Evolutionary conservation across 2,888 invertebrate genomes (phyloP).

Genomic region (Tholera decimalis): DNA sequence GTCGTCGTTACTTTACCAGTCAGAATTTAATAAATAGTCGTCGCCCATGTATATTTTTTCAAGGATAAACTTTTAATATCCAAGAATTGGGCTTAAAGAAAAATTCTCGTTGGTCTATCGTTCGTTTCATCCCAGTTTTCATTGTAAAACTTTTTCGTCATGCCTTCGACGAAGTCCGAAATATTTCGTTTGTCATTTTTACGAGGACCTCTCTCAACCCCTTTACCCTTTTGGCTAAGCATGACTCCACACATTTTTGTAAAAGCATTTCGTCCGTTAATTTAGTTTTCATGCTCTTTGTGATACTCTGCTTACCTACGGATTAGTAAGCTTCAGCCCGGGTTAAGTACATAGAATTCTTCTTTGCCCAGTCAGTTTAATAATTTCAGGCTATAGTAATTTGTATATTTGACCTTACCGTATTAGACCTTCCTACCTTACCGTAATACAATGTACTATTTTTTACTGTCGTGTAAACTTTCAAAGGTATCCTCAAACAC

Average conservation of each 20-base stretch:
- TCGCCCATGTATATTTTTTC: no score
- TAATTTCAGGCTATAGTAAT: background rate
- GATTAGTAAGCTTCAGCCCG: background rate
- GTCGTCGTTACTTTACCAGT: no score
- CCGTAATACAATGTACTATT: no score
- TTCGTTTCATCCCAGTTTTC: slow-evolving; percentile 41
- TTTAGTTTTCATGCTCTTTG: slow-evolving; percentile 28
- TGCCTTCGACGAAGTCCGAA: slow-evolving; percentile 39
- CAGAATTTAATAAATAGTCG: no score
- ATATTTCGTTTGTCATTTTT: slow-evolving; percentile 51
- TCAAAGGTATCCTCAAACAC: no score
- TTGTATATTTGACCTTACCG: background rate
- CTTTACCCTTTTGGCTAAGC: slow-evolving; percentile 28
- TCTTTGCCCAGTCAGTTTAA: no score
- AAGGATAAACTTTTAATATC: slow-evolving; percentile 22
- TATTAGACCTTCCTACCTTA: no score
- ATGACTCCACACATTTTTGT: slow-evolving; percentile 50
- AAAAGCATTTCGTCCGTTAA: slow-evolving; percentile 26
- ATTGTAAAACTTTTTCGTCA: slow-evolving; percentile 51
- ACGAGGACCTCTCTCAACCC: slow-evolving; percentile 14
- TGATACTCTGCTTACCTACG: background rate
- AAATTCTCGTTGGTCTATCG: slow-evolving; percentile 10
- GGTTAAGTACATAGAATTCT: background rate
- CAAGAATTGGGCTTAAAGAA: slow-evolving; percentile 13
- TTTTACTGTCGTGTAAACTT: no score